A percentile compares a stretch with the other conserved stretches of the same genome.
These are phyloP conservation scores for Hypselothyrea guttata DNA, from an alignment of 2,888 invertebrate species.

Conservation along the genomic window DNA sequence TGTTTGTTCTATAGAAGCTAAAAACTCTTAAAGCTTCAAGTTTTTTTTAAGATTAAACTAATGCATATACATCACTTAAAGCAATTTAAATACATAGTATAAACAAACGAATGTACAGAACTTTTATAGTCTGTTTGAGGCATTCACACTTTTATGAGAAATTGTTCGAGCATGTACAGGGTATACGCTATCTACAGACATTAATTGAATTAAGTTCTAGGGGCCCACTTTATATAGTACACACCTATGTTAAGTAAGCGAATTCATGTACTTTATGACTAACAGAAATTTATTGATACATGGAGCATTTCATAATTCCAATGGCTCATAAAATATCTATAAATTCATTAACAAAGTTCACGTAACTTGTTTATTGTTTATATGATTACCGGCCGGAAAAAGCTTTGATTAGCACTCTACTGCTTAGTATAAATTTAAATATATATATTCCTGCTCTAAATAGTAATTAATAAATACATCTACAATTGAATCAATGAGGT, in stretches of 20 bases:
- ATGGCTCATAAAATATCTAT: neutral
- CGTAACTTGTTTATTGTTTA: slow-evolving; percentile 49
- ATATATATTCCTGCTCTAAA: slow-evolving; percentile 2
- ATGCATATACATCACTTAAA: slow-evolving; percentile 21
- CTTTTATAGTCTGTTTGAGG: too few species aligned
- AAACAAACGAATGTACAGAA: neutral
- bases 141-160: too few species aligned
- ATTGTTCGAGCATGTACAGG: too few species aligned
- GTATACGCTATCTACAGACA: slow-evolving; percentile 1
- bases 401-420: slow-evolving; percentile 39
- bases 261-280: too few species aligned
- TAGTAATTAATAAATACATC: slow-evolving; percentile 15
- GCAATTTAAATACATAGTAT: neutral
- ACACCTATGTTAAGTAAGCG: slow-evolving; percentile 7
- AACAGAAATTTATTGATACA: too few species aligned
- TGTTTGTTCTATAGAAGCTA: too few species aligned
- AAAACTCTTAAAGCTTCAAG: neutral
- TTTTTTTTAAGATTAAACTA: slow-evolving; percentile 10
- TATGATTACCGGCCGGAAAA: slow-evolving; percentile 8
- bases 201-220: slow-evolving; percentile 13
- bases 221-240: neutral
- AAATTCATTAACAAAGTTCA: slow-evolving; percentile 12
- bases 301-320: too few species aligned
- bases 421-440: slow-evolving; percentile 29
- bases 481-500: slow-evolving; percentile 54